phyloP scores from a whole-genome alignment of 1,140 invertebrate genomes.

The Sitodiplosis mosellana region DNA sequence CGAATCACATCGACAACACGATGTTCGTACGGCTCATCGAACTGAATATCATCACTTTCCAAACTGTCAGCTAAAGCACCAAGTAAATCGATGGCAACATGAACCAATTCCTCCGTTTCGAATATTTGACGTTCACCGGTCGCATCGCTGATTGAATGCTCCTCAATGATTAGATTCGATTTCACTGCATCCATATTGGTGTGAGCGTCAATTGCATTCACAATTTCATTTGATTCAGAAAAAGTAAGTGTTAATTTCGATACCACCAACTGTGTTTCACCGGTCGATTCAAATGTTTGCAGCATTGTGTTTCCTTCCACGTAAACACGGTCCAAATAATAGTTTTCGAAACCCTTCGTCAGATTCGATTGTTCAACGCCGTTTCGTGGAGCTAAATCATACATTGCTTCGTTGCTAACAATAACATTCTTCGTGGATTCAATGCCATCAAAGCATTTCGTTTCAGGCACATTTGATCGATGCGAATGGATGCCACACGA shows the following conservation, averaged over 20 bases:
- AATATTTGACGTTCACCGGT: constrained; percentile 20
- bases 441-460: constrained; percentile 18
- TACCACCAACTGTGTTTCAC: constrained; percentile 21
- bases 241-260: constrained; percentile 11
- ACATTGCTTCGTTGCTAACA: constrained; percentile 22
- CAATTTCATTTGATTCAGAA: constrained; percentile 5
- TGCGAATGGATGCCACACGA: constrained; percentile 19
- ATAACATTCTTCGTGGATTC: constrained; percentile 24
- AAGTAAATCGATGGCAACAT: constrained; percentile 15
- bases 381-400: constrained; percentile 16
- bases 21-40: constrained; percentile 27
- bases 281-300: constrained; percentile 23
- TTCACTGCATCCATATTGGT: constrained; percentile 11
- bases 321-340: constrained; percentile 19
- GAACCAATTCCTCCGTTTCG: constrained; percentile 14
- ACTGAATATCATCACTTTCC: constrained; percentile 25
- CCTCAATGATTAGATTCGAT: background rate
- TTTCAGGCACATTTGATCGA: constrained; percentile 21
- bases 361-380: background rate
- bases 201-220: constrained; percentile 18
- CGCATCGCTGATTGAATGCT: constrained; percentile 12
- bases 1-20: constrained; percentile 25
- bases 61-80: constrained; percentile 24
- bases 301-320: constrained; percentile 21
- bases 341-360: constrained; percentile 14